Base-by-base conservation (phyloP, 2,113 vertebrate genomes). In the Limanda limanda region DNA sequence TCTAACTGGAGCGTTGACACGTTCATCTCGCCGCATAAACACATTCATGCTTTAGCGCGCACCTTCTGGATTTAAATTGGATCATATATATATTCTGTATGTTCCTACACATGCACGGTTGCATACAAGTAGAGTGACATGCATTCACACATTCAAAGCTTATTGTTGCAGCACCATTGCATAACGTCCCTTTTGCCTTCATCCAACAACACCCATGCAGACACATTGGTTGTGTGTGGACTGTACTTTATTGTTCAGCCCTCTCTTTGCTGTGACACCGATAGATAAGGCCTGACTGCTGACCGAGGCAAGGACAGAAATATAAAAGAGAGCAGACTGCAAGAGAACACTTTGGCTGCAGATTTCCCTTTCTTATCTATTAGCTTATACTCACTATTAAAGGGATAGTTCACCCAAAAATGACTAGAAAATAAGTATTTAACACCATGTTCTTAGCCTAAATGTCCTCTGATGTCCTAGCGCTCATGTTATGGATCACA, bases 221-320 rank as follows among this genome's bases (percentile, higher is more conserved):
- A 69, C 35, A 56, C 47, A 20, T 10, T 61, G 14, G 65, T 58
- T 13, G 10, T 42, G 40, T 42, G 12, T 4, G 11, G 40, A 42
- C 3, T 65, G 62, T 63, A 59, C 74, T 84, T 89, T 87, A 86
- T 85, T 77, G 67, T 79, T 76, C 37, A 71, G 7, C 52, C 52
- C 25, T 51, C 51, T 75, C 76, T 48, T 25, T 52, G 40, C 68
- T 69, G 68, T 71, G 72, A 81, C 78, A 80, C 64, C 58, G 68
- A 85, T 35, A 77, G 75, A 79, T 75, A 81, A 82, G 71, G 76
- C 70, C 65, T 23, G 73, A 67, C 40, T 67, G 81, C 69, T 52
- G 55, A 79, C 74, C 76, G 73, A 76, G 78, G 76, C 78, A 68
- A 78, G 27, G 71, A 87, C 76, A 86, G 24, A 74, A 61, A 70